These are phyloP conservation scores for Melanotaenia trifasciata DNA, from an alignment of 2,797 vertebrate species.

Conservation along the genomic window DNA sequence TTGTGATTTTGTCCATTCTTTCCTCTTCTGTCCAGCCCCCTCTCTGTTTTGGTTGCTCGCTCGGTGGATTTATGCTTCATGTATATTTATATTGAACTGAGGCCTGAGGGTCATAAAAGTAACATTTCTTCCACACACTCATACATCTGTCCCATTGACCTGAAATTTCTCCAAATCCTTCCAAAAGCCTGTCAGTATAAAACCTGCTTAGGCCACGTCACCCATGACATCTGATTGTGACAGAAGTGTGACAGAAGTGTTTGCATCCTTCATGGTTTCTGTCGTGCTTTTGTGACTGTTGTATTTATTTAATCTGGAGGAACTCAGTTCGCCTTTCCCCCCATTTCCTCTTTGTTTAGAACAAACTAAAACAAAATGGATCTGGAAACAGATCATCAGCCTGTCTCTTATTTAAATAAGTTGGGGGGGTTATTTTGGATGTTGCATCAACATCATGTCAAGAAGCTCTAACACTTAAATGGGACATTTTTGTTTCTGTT, in stretches of 20 bases:
- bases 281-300: conserved; percentile 17
- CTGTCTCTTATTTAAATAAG: conserved; percentile 13
- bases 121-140: conserved; percentile 72
- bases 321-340: conserved; percentile 21
- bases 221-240: conserved; percentile 20
- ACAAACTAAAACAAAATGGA: conserved; percentile 19
- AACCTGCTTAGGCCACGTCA: conserved; percentile 36
- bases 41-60: conserved; percentile 48
- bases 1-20: conserved; percentile 44
- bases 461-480: conserved; percentile 6
- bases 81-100: conserved; percentile 75
- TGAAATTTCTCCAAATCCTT: conserved; percentile 57
- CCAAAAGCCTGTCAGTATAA: conserved; percentile 38
- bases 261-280: conserved; percentile 30
- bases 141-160: conserved; percentile 73
- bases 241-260: conserved; percentile 7
- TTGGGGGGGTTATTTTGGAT: conserved; percentile 17
- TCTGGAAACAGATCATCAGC: conserved; percentile 15
- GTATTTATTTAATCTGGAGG: conserved; percentile 32
- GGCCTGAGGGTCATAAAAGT: conserved; percentile 75
- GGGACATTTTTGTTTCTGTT: conserved; percentile 30
- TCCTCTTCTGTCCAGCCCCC: conserved; percentile 4
- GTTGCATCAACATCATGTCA: conserved; percentile 39
- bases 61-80: conserved; percentile 67
- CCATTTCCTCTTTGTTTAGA: conserved; percentile 26